Conservation (phyloP, 2,888 invertebrate species). For the Cosmia trapezina region DNA sequence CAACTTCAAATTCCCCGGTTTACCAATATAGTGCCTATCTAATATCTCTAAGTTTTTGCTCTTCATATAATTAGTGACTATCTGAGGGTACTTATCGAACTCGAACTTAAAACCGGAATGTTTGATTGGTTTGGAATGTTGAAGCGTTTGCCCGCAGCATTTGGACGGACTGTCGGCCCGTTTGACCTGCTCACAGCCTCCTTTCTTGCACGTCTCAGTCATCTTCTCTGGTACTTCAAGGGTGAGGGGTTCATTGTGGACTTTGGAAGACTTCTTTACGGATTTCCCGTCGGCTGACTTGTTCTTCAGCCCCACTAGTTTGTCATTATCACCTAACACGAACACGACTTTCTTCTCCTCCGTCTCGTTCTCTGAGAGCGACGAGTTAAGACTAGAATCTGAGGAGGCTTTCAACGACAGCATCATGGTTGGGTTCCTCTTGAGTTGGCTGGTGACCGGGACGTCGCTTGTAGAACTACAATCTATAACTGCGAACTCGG, state of each 20-base stretch:
- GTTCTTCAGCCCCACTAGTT: slow-evolving; percentile 92
- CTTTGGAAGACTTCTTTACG: slow-evolving; percentile 84
- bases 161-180: slow-evolving; percentile 81
- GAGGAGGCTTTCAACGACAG: slow-evolving; percentile 77
- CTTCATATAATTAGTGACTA: slow-evolving; percentile 94
- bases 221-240: slow-evolving; percentile 67
- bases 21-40: slow-evolving; percentile 91
- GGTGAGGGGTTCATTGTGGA: slow-evolving; percentile 73
- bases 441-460: slow-evolving; percentile 72
- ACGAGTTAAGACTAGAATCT: slow-evolving; percentile 82
- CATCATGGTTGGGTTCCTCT: slow-evolving; percentile 80
- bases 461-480: slow-evolving; percentile 69
- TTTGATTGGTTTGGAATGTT: slow-evolving; percentile 91
- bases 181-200: slow-evolving; percentile 72
- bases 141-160: slow-evolving; percentile 88
- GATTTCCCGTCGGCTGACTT: slow-evolving; percentile 84
- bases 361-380: slow-evolving; percentile 75
- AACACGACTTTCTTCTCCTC: slow-evolving; percentile 91
- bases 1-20: slow-evolving; percentile 89
- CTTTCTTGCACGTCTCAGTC: slow-evolving; percentile 70
- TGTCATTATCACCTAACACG: slow-evolving; percentile 93
- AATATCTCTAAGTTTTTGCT: slow-evolving; percentile 93
- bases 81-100: slow-evolving; percentile 93
- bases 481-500: slow-evolving; percentile 70
- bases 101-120: slow-evolving; percentile 94